Base-by-base conservation (phyloP, 1,140 invertebrate species). In the Bombyx mandarina region DNA sequence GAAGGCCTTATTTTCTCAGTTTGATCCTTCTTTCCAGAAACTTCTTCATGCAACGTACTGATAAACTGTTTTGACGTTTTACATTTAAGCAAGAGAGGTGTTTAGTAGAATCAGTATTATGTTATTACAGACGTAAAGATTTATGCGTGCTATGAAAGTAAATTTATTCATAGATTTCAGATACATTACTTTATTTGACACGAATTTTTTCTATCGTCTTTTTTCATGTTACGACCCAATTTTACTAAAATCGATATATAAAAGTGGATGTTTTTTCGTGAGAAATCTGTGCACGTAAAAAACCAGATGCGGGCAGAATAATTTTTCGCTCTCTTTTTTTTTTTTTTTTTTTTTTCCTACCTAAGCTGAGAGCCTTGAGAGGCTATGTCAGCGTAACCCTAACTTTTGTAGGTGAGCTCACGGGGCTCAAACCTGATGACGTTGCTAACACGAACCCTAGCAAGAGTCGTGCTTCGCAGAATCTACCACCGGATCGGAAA, bases 261-360 rank as follows among this genome's bases (percentile, higher is more conserved):
- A 49, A 54, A 62, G 55, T 45, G 62, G 60, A 67, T 52, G 59
- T 56, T 45, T 59, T 59, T 61, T 61, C 52, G 48, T 60, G 51
- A 65, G 60, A 65, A 67, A 67, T 67, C 60, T 61, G 56, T 58
- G 57, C 55, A 65, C 62, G 60, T 66, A 62, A 62, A 56, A 58
- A 46, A 43, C 57, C n/a, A 56, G 55, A 64, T 65, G 66, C 58
- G 66, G 45, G 55, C 26, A 18, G 66, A 67, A 67, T 67, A 67
- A 60, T 66, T 63, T 55, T 45, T 61, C 56, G 47, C 52, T 56
- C 48, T 57, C 8, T 18, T n/a, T n/a, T n/a, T n/a, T n/a, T n/a
- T n/a, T n/a, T n/a, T n/a, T n/a, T n/a, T n/a, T n/a, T n/a, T n/a
- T n/a, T n/a, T n/a, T n/a, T n/a, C n/a, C n/a, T n/a, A n/a, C n/a